phyloP scores from a whole-genome alignment of 2,113 vertebrate species.

The Poeciliopsis prolifica region DNA sequence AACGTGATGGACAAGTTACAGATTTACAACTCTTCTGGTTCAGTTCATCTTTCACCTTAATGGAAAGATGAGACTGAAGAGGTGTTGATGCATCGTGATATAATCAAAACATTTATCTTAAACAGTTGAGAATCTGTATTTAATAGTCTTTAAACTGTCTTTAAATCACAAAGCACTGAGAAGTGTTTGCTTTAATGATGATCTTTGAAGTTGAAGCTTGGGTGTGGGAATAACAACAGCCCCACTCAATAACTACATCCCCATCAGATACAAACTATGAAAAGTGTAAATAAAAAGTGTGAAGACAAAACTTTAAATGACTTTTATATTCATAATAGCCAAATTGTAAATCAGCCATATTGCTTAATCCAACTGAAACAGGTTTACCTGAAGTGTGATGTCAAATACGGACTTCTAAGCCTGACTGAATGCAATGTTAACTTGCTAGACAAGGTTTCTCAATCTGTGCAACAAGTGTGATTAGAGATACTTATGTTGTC shows the following conservation, averaged over 20 bases:
- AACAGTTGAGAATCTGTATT: not conserved
- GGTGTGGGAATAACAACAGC: not conserved
- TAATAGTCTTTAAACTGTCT: not conserved
- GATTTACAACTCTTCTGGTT: slow-evolving; percentile 15
- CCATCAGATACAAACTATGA: not conserved
- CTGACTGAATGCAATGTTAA: not conserved
- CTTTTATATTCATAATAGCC: not conserved
- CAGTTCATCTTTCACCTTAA: not conserved
- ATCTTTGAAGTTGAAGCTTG: not conserved
- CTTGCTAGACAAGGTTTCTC: not conserved
- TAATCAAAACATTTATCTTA: not conserved
- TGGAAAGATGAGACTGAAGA: not conserved
- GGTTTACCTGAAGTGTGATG: not conserved
- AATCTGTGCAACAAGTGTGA: not conserved
- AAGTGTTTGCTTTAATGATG: not conserved
- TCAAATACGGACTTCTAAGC: not conserved
- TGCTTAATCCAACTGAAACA: not conserved
- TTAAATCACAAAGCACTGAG: not conserved
- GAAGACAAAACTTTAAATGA: not conserved
- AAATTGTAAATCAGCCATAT: not conserved
- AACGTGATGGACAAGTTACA: slow-evolving; percentile 32
- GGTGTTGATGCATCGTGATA: not conserved
- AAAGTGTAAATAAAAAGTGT: not conserved
- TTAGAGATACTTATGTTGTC: not conserved
- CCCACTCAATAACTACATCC: not conserved